Base-by-base conservation (phyloP, 1,140 invertebrate species). In the Eurosta solidaginis region DNA sequence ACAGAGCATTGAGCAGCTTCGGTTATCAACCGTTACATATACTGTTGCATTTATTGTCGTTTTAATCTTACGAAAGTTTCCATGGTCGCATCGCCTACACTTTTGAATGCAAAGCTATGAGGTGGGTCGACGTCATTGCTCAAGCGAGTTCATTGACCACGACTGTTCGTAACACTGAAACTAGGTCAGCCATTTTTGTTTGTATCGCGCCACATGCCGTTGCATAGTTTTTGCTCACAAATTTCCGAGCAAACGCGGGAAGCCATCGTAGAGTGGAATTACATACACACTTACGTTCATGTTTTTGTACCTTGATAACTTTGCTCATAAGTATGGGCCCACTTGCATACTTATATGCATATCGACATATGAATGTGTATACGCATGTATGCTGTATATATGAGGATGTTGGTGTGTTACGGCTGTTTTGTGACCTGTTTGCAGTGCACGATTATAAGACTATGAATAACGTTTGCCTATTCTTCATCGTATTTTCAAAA, bases 91-190 rank as follows among this genome's bases (percentile, higher is more conserved):
- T 75, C 74, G 25, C 47, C 74, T 47, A 68, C 33, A 68, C 36
- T 40, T 17, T 36, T 33, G 33, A 40, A 12, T 68, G 36, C n/a
- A 20, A 12, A 22, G 59, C 40, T 42, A 33, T 42, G 78, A 76
- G 78, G 77, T 75, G 68, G 76, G 74, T 78, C 49, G 20, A 42
- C 52, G 27, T 68, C 54, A 68, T 68, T 68, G 47, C 63, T 45
- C 9, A 36, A 9, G 22, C 44, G 68, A 79, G 78, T 79, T 79
- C 78, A 79, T 79, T 79, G 78, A 77, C 75, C 78, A 75, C 63
- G 59, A 77, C 78, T 77, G 78, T 79, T 78, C 59, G 75, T 79
- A 73, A 63, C 40, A 74, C n/a, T 52, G 50, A 79, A 79, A 79
- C 45, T 79, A 74, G 78, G 78, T 79, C 78, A 79, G 14, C 49